These are phyloP conservation scores for Tachina grossa DNA, from an alignment of 2,888 invertebrate species.

Conservation along the genomic window DNA sequence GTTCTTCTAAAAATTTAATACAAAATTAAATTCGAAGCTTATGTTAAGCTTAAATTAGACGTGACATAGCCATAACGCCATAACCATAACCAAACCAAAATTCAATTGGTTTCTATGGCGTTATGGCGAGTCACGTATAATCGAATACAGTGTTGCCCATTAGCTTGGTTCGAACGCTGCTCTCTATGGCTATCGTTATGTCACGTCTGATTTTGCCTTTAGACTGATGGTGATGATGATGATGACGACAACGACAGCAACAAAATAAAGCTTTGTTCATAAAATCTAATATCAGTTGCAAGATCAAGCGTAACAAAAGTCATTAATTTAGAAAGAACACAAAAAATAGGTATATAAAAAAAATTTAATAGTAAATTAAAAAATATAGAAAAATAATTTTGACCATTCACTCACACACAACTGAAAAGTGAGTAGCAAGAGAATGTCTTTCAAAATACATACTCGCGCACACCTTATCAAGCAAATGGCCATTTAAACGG, in stretches of 20 bases:
- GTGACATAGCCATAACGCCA: too few relatives aligned
- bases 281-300: slow-evolving; percentile 73
- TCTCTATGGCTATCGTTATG: too few relatives aligned
- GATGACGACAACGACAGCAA: slow-evolving; percentile 21
- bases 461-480: slow-evolving; percentile 11
- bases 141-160: too few relatives aligned
- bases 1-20: too few relatives aligned
- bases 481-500: slow-evolving; percentile 40
- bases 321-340: slow-evolving; percentile 76
- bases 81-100: too few relatives aligned
- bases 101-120: too few relatives aligned
- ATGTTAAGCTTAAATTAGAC: not conserved
- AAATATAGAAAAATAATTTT: slow-evolving; percentile 73
- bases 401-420: slow-evolving; percentile 75
- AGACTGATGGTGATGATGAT: slow-evolving; percentile 37
- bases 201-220: too few relatives aligned
- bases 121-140: too few relatives aligned
- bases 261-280: slow-evolving; percentile 30
- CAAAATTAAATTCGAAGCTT: too few relatives aligned
- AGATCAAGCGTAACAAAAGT: slow-evolving; percentile 80
- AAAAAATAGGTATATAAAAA: not conserved
- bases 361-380: not conserved
- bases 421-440: slow-evolving; percentile 28
- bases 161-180: too few relatives aligned
- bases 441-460: slow-evolving; percentile 57